Percentiles rank a stretch among this genome's conserved stretches.
Conservation (phyloP, 2,113 vertebrate species). For the Urocolius indicus region DNA sequence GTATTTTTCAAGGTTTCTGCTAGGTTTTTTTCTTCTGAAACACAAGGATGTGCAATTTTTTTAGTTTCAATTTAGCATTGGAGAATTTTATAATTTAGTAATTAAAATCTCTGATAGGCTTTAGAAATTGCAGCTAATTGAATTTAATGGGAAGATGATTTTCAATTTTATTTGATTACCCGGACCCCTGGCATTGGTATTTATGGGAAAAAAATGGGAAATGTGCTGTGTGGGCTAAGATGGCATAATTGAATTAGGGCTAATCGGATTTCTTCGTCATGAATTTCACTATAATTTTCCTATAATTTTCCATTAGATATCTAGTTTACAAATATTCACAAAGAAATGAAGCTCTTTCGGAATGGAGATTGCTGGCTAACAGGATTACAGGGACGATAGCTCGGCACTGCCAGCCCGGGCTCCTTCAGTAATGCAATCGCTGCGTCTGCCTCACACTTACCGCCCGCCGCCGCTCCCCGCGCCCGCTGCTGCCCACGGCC, state of each 20-base stretch:
- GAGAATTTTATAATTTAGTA: slow-evolving; percentile 99
- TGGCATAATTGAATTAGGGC: slow-evolving; percentile 99
- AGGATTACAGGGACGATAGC: slow-evolving; percentile 93
- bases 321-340: slow-evolving; percentile 99
- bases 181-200: slow-evolving; percentile 99
- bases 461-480: slow-evolving; percentile 74
- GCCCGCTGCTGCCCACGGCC: slow-evolving; percentile 14
- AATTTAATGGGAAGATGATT: slow-evolving; percentile 99
- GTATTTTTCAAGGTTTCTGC: slow-evolving; percentile 80
- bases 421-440: slow-evolving; percentile 79
- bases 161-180: slow-evolving; percentile 99
- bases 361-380: slow-evolving; percentile 99
- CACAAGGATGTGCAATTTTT: slow-evolving; percentile 95
- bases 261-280: slow-evolving; percentile 99
- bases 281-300: slow-evolving; percentile 99
- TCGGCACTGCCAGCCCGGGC: slow-evolving; percentile 79
- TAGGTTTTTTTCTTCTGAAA: slow-evolving; percentile 85
- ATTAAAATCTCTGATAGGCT: slow-evolving; percentile 99
- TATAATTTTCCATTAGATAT: slow-evolving; percentile 99
- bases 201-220: slow-evolving; percentile 99
- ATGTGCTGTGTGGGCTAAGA: slow-evolving; percentile 99
- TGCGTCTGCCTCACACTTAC: slow-evolving; percentile 78
- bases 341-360: slow-evolving; percentile 95
- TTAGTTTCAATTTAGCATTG: slow-evolving; percentile 98
- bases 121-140: slow-evolving; percentile 99